phyloP scores from a whole-genome alignment of 2,113 vertebrate species.

The Gobius niger region DNA sequence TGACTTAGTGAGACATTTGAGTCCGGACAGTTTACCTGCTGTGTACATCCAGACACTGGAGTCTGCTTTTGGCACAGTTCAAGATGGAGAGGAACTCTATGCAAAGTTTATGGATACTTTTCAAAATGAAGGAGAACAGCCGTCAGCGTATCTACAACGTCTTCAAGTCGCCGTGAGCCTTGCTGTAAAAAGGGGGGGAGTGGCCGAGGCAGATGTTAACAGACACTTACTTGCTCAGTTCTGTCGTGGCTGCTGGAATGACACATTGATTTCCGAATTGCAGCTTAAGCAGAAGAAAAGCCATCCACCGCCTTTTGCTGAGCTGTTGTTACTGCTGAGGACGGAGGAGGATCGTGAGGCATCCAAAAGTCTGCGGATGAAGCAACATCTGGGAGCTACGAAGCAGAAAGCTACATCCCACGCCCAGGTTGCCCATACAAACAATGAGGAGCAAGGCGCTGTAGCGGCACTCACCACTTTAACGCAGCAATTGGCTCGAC shows the following conservation, averaged over 20 bases:
- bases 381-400: background rate
- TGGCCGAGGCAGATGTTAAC: background rate
- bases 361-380: background rate
- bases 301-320: background rate
- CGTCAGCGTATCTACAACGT: background rate
- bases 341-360: background rate
- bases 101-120: background rate
- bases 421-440: background rate
- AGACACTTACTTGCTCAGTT: background rate
- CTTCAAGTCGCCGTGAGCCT: background rate
- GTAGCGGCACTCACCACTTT: background rate
- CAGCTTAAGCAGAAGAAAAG: background rate
- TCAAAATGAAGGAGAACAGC: background rate
- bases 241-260: constrained; percentile 1
- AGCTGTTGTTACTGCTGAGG: background rate
- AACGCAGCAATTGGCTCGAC: background rate
- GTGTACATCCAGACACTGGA: background rate
- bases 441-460: background rate
- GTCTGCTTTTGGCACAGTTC: background rate
- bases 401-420: background rate
- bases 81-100: constrained; percentile 8
- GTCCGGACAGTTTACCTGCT: background rate
- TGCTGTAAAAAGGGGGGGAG: background rate
- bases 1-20: constrained; percentile 1
- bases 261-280: background rate